Conservation (phyloP, 2,888 invertebrate genomes). For the Chromoteleia sp. region DNA sequence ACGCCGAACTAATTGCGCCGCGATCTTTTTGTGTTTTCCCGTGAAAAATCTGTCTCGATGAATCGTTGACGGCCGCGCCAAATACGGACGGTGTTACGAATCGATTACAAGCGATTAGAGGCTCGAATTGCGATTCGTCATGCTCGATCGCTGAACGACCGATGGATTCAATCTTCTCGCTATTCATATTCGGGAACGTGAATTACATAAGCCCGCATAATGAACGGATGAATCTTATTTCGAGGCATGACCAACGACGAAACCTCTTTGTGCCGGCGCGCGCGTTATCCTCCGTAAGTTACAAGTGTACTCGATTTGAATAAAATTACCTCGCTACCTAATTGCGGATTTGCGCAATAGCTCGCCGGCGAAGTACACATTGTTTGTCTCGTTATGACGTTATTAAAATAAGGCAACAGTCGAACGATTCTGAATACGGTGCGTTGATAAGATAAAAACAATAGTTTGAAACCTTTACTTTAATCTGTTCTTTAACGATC, state of each 20-base stretch:
- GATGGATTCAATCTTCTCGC: not conserved
- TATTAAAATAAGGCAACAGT: conserved; percentile 21
- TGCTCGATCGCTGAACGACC: too few relatives aligned
- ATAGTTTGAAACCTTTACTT: too few relatives aligned
- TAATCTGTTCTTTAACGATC: too few relatives aligned
- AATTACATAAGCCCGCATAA: conserved; percentile 24
- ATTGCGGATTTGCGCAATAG: conserved; percentile 53
- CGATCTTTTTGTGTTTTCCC: conserved; percentile 27
- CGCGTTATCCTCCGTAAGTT: conserved; percentile 6
- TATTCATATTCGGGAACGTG: conserved; percentile 6
- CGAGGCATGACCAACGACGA: not conserved
- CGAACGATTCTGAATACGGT: not conserved
- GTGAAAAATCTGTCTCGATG: conserved; percentile 20
- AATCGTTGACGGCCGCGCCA: not conserved
- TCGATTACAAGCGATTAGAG: not conserved
- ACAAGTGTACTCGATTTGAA: conserved; percentile 46
- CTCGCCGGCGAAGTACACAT: conserved; percentile 24
- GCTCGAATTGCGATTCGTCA: conserved; percentile 20
- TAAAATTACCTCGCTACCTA: conserved; percentile 39
- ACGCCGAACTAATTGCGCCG: conserved; percentile 19
- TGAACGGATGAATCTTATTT: not conserved
- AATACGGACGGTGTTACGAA: conserved; percentile 18
- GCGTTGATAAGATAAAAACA: not conserved
- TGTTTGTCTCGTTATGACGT: conserved; percentile 42
- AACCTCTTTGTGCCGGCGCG: conserved; percentile 1